phyloP scores from a whole-genome alignment of 2,113 vertebrate genomes.

The Carettochelys insculpta region DNA sequence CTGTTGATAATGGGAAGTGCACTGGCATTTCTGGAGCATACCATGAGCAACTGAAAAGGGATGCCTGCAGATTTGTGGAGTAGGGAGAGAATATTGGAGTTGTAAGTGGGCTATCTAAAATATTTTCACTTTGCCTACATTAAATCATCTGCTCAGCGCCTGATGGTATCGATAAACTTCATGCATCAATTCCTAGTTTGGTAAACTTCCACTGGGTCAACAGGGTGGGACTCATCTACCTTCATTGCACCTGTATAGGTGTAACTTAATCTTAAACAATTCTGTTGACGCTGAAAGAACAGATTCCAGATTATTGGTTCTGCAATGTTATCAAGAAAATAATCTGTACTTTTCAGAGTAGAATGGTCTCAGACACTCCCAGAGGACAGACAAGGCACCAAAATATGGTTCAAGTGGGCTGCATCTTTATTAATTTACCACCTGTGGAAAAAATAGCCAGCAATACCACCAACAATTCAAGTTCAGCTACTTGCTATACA shows the following conservation, averaged over 20 bases:
- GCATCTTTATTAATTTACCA: not conserved
- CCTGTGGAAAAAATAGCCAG: not conserved
- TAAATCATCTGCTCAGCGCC: not conserved
- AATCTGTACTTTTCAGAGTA: not conserved
- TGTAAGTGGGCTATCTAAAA: not conserved
- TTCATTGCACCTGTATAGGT: not conserved
- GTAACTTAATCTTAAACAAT: not conserved
- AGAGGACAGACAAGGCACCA: not conserved
- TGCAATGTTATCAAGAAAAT: not conserved
- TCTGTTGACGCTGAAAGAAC: not conserved
- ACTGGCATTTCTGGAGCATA: not conserved
- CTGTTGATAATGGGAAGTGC: not conserved
- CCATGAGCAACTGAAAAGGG: not conserved
- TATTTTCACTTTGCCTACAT: not conserved
- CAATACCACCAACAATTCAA: not conserved
- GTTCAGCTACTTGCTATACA: not conserved
- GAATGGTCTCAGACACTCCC: not conserved
- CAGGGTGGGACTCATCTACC: not conserved
- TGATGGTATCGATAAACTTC: not conserved
- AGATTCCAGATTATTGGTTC: not conserved
- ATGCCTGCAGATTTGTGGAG: not conserved
- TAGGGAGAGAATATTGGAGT: accelerated
- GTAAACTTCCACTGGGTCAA: not conserved
- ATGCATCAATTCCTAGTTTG: not conserved
- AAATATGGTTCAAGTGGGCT: not conserved